Conservation (phyloP, 35 echinoderm and acorn worm species). For the Patiria miniata region DNA sequence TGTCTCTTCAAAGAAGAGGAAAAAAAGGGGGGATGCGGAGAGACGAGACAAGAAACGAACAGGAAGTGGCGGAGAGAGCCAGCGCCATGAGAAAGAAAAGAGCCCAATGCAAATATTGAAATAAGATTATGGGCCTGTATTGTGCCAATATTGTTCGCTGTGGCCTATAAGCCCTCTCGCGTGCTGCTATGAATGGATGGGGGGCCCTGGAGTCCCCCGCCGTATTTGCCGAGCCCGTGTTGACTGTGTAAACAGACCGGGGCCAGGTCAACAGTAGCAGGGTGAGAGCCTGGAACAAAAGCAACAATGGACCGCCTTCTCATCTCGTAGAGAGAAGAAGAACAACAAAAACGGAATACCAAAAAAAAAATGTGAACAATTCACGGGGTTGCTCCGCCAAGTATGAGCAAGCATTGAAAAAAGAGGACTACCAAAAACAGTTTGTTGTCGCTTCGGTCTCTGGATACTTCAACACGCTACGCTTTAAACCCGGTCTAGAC, state of each 20-base stretch:
- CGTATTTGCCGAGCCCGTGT: conserved; percentile 21
- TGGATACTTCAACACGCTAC: too few relatives aligned
- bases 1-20: background rate
- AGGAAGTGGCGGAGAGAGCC: conserved; percentile 13
- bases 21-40: background rate
- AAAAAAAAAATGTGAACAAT: too few relatives aligned
- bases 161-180: background rate
- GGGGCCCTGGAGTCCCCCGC: background rate
- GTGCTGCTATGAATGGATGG: conserved; percentile 10
- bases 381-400: too few relatives aligned
- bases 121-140: conserved; percentile 23
- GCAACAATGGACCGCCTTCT: conserved; percentile 8
- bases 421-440: too few relatives aligned
- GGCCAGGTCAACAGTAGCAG: conserved; percentile 14
- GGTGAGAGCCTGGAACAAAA: conserved; percentile 15
- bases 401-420: too few relatives aligned
- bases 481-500: too few relatives aligned
- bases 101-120: conserved; percentile 28
- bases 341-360: too few relatives aligned
- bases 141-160: conserved; percentile 26
- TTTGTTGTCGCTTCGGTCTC: too few relatives aligned
- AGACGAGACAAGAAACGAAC: background rate
- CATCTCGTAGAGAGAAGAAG: background rate
- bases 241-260: conserved; percentile 26
- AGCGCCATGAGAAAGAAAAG: background rate